phyloP scores from a whole-genome alignment of 2,113 vertebrate species.

The Numenius arquata region DNA sequence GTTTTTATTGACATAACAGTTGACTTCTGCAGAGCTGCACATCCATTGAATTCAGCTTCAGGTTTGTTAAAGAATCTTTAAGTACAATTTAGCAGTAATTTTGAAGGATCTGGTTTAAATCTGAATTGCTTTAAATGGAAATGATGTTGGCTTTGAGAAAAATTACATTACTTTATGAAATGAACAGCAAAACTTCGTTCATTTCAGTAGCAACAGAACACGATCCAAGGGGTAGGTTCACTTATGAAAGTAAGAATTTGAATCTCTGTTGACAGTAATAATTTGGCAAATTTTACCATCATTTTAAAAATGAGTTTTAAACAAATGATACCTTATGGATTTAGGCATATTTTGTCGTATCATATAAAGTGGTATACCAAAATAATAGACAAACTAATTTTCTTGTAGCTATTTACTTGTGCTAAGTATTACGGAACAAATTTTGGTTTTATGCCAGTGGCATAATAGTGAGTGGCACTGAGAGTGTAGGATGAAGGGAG shows the following conservation, averaged over 20 bases:
- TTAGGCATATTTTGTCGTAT: neutral
- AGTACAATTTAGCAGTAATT: neutral
- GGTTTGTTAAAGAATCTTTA: neutral
- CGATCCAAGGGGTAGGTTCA: neutral
- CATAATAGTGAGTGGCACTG: neutral
- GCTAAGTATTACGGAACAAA: neutral
- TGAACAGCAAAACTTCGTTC: neutral
- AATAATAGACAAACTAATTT: neutral
- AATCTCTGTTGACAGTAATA: neutral
- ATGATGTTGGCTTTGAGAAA: neutral
- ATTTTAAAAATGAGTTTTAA: neutral
- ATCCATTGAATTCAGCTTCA: neutral
- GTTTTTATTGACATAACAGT: neutral
- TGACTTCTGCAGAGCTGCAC: neutral
- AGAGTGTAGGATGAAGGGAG: neutral
- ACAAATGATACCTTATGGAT: neutral
- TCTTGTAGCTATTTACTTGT: neutral
- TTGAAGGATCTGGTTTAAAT: neutral
- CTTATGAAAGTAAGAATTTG: neutral
- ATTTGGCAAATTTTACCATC: neutral
- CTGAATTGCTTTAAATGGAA: neutral
- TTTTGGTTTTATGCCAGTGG: neutral
- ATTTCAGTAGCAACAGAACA: neutral
- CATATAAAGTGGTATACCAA: neutral
- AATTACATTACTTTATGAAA: neutral